Evolutionary conservation across 2,113 vertebrate genomes (phyloP).

Genomic region (Zosterops borbonicus): DNA sequence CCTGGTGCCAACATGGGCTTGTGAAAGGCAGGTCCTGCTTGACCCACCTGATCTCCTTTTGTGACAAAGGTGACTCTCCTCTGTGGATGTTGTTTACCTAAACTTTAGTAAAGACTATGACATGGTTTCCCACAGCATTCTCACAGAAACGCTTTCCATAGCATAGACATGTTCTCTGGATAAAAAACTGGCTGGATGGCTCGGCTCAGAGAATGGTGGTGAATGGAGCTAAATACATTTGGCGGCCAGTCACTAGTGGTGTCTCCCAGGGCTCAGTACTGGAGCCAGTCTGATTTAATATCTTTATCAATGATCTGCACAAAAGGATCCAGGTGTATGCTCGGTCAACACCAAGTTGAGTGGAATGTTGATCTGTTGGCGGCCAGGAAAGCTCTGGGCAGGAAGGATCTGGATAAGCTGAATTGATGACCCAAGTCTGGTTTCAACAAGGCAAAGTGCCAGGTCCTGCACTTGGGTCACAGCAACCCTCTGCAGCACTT

Average conservation of each 20-base stretch:
- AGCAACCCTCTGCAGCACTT: neutral
- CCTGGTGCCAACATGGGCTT: neutral
- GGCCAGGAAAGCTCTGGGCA: neutral
- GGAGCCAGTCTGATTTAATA: neutral
- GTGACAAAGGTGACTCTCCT: neutral
- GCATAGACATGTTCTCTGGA: neutral
- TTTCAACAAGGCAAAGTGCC: neutral
- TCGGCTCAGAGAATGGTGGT: fast-evolving
- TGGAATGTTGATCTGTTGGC: neutral
- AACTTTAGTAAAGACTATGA: neutral
- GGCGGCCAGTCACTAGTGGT: neutral
- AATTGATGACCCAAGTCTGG: neutral
- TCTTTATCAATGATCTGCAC: neutral
- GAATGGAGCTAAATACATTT: neutral
- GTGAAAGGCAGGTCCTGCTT: neutral
- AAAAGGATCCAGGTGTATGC: fast-evolving
- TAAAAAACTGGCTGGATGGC: neutral
- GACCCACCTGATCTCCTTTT: neutral
- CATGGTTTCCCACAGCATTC: neutral
- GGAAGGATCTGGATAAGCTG: neutral
- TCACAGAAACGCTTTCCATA: neutral
- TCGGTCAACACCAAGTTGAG: neutral
- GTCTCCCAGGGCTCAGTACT: neutral
- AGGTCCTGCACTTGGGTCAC: neutral
- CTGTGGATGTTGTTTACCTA: neutral